A percentile compares a stretch with the other conserved stretches of the same genome.
phyloP scores from a whole-genome alignment of 2,797 vertebrate genomes.

The Enteromius afrohamiltoni region DNA sequence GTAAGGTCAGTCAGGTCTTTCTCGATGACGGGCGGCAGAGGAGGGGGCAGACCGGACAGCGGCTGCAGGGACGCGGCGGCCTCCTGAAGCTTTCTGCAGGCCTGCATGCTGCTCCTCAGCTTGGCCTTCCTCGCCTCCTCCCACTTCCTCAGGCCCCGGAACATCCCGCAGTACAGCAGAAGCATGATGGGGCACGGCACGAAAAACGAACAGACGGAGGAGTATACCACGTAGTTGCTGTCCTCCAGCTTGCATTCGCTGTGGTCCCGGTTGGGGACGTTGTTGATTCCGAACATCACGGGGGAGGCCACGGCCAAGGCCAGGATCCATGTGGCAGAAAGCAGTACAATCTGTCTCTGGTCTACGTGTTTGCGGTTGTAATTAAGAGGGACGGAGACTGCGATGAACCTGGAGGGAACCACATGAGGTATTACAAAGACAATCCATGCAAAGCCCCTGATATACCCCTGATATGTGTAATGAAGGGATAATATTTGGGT shows the following conservation, averaged over 20 bases:
- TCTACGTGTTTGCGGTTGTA: conserved; percentile 91
- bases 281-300: conserved; percentile 92
- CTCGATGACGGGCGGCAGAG: conserved; percentile 77
- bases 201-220: conserved; percentile 95
- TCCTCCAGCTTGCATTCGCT: conserved; percentile 90
- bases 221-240: conserved; percentile 89
- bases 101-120: conserved; percentile 80
- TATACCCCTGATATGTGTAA: too few relatives aligned
- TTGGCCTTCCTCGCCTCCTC: conserved; percentile 87
- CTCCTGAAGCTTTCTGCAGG: conserved; percentile 76
- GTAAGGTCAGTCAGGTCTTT: conserved; percentile 68
- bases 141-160: conserved; percentile 88
- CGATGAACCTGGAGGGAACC: conserved; percentile 86
- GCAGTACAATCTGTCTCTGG: conserved; percentile 85
- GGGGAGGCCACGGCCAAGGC: conserved; percentile 92
- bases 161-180: conserved; percentile 92
- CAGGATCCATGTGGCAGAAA: conserved; percentile 91
- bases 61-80: conserved; percentile 69
- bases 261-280: conserved; percentile 83
- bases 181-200: conserved; percentile 95
- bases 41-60: conserved; percentile 73
- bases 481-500: too few relatives aligned
- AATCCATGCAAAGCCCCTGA: neutral
- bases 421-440: conserved; percentile 4
- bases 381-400: conserved; percentile 86